Conservation (phyloP, 1,140 invertebrate species). For the Batillaria attramentaria region DNA sequence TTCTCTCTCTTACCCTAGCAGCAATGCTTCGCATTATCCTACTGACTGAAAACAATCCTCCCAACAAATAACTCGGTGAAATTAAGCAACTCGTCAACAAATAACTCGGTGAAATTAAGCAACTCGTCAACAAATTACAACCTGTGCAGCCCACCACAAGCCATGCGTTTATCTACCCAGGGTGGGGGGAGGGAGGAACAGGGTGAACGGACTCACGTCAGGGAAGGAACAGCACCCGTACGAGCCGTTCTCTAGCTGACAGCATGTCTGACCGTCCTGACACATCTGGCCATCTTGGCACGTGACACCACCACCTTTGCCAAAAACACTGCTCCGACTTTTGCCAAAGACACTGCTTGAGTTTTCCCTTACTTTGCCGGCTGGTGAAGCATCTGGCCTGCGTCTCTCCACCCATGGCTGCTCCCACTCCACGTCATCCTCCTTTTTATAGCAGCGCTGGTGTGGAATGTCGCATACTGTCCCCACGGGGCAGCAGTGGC, state of each 20-base stretch:
- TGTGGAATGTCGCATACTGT: constrained; percentile 53
- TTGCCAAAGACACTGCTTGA: constrained; percentile 52
- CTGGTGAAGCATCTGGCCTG: constrained; percentile 53
- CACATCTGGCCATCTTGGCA: constrained; percentile 58
- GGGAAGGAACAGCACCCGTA: constrained; percentile 71
- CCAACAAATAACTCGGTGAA: no score
- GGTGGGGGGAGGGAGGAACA: no score
- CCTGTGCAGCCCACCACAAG: no score
- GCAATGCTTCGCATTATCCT: no score
- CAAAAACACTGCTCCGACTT: constrained; percentile 54
- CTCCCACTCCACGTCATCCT: constrained; percentile 4
- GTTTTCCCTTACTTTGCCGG: constrained; percentile 65
- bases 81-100: no score
- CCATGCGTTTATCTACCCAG: no score
- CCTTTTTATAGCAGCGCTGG: constrained; percentile 43
- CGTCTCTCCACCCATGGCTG: constrained; percentile 32
- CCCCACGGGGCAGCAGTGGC: constrained; percentile 58
- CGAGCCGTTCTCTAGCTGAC: constrained; percentile 58
- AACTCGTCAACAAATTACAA: no score
- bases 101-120: no score
- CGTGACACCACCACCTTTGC: constrained; percentile 68
- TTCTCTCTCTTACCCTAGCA: no score
- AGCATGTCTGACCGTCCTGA: constrained; percentile 70
- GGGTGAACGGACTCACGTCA: constrained; percentile 25
- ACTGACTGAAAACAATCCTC: no score